Percentiles rank a stretch among this genome's conserved stretches.
These are phyloP conservation scores for Thymelicus lineola DNA, from an alignment of 2,888 invertebrate species.

Conservation along the genomic window DNA sequence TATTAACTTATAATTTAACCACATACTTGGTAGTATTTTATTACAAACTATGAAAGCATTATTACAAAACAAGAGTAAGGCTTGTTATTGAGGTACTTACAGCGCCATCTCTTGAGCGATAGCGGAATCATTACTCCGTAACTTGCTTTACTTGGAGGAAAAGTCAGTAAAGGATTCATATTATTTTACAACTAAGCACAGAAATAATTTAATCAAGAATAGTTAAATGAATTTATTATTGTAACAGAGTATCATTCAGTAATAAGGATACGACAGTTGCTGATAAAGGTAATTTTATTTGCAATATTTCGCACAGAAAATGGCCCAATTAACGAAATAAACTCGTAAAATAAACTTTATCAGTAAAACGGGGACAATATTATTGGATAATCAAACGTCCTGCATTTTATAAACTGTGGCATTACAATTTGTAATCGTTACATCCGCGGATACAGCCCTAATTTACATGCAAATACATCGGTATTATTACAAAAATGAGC, in stretches of 20 bases:
- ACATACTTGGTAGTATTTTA: background rate
- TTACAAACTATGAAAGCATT: background rate
- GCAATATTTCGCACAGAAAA: slow-evolving; percentile 16
- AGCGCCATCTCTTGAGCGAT: slow-evolving; percentile 73
- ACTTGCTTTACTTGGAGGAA: background rate
- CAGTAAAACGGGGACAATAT: slow-evolving; percentile 40
- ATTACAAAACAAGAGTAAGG: background rate
- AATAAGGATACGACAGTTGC: background rate
- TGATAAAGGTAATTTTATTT: background rate
- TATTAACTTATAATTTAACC: too few species aligned
- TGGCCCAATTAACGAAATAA: slow-evolving; percentile 31
- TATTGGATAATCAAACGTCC: slow-evolving; percentile 48
- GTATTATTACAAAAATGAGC: slow-evolving; percentile 80
- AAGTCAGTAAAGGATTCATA: background rate
- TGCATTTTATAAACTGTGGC: slow-evolving; percentile 67
- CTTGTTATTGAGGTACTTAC: slow-evolving; percentile 48
- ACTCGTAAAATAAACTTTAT: slow-evolving; percentile 40
- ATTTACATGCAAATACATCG: slow-evolving; percentile 82
- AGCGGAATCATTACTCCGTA: slow-evolving; percentile 59
- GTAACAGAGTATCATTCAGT: background rate
- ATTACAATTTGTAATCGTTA: slow-evolving; percentile 76
- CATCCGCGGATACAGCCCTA: slow-evolving; percentile 74
- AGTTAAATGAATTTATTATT: too few species aligned
- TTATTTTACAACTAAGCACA: background rate
- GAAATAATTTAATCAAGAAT: too few species aligned